Percentiles rank a stretch among this genome's conserved stretches.
phyloP scores from a whole-genome alignment of 1,140 invertebrate genomes.

The Drosophila arawakana region DNA sequence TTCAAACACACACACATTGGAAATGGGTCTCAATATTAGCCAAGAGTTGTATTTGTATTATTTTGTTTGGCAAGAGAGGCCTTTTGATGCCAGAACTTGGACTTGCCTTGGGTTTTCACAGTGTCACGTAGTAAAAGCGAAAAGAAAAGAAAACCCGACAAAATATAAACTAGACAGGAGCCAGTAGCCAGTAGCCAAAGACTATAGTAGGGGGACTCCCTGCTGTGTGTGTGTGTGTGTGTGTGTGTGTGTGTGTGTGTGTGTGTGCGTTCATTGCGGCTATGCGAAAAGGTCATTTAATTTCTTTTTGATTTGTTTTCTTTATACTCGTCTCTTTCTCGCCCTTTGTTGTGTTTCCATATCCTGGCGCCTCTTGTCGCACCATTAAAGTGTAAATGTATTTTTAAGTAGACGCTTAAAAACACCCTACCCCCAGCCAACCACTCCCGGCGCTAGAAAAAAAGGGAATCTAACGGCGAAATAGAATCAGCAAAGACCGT shows the following conservation, averaged over 20 bases:
- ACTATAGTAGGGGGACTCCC: neutral
- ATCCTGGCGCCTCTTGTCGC: slow-evolving; percentile 34
- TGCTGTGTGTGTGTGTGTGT: slow-evolving; percentile 9
- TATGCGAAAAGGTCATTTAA: slow-evolving; percentile 81
- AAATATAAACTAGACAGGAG: slow-evolving; percentile 3
- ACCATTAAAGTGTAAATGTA: slow-evolving; percentile 83
- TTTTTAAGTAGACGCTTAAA: slow-evolving; percentile 76
- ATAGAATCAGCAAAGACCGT: slow-evolving; percentile 66
- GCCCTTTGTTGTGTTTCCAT: slow-evolving; percentile 21
- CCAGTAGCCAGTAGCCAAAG: neutral
- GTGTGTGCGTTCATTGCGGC: slow-evolving; percentile 46
- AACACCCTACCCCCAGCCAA: neutral
- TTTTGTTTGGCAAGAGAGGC: slow-evolving; percentile 41
- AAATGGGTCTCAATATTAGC: slow-evolving; percentile 27
- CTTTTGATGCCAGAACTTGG: slow-evolving; percentile 54
- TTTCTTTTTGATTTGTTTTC: slow-evolving; percentile 82
- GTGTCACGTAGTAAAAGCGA: slow-evolving; percentile 26
- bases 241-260: slow-evolving; percentile 17
- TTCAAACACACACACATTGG: neutral
- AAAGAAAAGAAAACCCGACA: neutral
- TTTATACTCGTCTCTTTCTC: slow-evolving; percentile 15
- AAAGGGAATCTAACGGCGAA: slow-evolving; percentile 53
- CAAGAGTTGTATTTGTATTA: slow-evolving; percentile 37
- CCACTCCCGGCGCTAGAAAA: neutral
- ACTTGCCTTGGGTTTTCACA: slow-evolving; percentile 25